A percentile compares a stretch with the other conserved stretches of the same genome.
phyloP scores from a whole-genome alignment of 1,140 invertebrate genomes.

The Cherax destructor region DNA sequence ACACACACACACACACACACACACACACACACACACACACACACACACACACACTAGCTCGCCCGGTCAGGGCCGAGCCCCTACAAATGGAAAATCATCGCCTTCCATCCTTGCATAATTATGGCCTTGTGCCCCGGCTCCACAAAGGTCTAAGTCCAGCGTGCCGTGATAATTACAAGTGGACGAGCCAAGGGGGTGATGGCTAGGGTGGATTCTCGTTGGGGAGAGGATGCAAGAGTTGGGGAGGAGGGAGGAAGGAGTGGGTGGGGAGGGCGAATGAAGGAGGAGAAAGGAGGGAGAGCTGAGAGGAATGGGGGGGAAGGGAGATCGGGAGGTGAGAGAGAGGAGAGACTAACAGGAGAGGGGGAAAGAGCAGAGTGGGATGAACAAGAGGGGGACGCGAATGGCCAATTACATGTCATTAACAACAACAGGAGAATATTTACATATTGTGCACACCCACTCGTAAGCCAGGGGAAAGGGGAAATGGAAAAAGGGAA shows the following conservation, averaged over 20 bases:
- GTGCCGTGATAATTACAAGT: constrained; percentile 57
- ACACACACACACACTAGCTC: constrained; percentile 19
- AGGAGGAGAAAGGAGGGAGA: not conserved
- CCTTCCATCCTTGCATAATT: constrained; percentile 43
- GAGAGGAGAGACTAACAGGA: no score
- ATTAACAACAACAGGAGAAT: not conserved
- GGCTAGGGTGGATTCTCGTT: constrained; percentile 27
- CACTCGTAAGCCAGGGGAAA: not conserved
- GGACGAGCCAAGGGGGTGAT: constrained; percentile 44
- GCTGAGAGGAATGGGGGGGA: not conserved
- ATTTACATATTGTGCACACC: not conserved
- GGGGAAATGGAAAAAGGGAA: not conserved
- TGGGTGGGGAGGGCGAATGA: not conserved
- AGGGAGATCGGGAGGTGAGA: no score
- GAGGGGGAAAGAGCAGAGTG: no score
- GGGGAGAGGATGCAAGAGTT: not conserved
- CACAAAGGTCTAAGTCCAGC: constrained; percentile 52
- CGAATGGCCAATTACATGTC: not conserved
- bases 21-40: constrained; percentile 30
- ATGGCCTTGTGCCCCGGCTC: constrained; percentile 42
- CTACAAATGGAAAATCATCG: constrained; percentile 61
- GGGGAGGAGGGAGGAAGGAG: not conserved
- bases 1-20: constrained; percentile 4
- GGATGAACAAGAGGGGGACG: not conserved
- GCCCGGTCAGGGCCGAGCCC: constrained; percentile 11